These are phyloP conservation scores for Cotesia chilonis DNA, from an alignment of 1,140 invertebrate species.

Conservation along the genomic window DNA sequence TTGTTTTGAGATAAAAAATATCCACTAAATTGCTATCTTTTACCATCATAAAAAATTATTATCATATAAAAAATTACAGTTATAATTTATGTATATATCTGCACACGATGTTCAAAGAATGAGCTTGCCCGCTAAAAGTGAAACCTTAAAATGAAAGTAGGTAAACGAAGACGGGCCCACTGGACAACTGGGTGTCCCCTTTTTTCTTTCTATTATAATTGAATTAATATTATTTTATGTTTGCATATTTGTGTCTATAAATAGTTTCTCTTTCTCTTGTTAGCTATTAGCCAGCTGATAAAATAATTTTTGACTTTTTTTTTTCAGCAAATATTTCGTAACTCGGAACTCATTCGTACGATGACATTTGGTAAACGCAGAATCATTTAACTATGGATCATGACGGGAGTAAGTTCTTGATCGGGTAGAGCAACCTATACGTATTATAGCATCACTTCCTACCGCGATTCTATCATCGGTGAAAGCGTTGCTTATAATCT, in stretches of 20 bases:
- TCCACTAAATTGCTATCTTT: not conserved
- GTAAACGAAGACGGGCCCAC: conserved; percentile 37
- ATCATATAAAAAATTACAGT: not conserved
- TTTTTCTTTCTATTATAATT: conserved; percentile 14
- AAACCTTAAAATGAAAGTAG: conserved; percentile 55
- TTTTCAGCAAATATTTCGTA: too few relatives aligned
- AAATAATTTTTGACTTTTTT: too few relatives aligned
- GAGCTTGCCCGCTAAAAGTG: conserved; percentile 50
- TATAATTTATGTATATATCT: conserved; percentile 30
- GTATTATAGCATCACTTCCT: conserved; percentile 6
- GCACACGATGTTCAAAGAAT: conserved; percentile 15
- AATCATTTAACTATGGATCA: too few relatives aligned
- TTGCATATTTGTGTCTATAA: not conserved
- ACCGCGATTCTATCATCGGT: conserved; percentile 27
- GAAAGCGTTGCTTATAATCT: conserved; percentile 25
- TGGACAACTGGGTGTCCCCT: conserved; percentile 19
- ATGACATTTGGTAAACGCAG: too few relatives aligned
- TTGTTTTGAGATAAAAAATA: too few relatives aligned
- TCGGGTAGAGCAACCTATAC: not conserved
- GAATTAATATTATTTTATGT: conserved; percentile 1
- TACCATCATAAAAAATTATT: not conserved
- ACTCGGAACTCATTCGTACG: too few relatives aligned
- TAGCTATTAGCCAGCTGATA: too few relatives aligned
- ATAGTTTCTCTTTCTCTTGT: too few relatives aligned
- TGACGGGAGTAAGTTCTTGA: too few relatives aligned